Conservation (phyloP, 2,113 vertebrate genomes). For the Pelusios castaneus region DNA sequence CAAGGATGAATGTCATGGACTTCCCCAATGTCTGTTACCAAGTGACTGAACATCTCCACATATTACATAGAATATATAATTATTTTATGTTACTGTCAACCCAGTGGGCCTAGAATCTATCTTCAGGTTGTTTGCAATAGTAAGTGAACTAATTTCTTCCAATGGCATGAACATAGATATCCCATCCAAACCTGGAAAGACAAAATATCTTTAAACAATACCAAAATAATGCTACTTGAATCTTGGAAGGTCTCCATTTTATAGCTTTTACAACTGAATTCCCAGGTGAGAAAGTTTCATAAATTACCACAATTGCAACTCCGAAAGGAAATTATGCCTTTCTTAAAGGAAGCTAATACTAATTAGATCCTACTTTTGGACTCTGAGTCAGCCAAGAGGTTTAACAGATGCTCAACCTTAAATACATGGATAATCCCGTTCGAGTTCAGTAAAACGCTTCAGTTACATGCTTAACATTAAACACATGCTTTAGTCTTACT, state of each 20-base stretch:
- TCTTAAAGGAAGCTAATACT: neutral
- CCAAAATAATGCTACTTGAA: conserved; percentile 20
- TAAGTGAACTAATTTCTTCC: neutral
- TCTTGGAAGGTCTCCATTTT: neutral
- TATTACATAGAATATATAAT: neutral
- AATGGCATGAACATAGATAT: conserved; percentile 18
- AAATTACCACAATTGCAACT: neutral
- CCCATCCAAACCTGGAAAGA: conserved; percentile 32
- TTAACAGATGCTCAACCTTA: neutral
- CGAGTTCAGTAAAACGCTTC: neutral
- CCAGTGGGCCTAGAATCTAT: neutral
- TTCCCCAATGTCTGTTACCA: neutral
- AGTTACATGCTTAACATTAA: neutral
- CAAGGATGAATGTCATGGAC: neutral
- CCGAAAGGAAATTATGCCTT: neutral
- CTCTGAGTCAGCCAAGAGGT: neutral
- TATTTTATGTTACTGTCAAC: neutral
- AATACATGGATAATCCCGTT: neutral
- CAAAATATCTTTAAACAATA: conserved; percentile 45
- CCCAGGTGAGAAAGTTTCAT: neutral
- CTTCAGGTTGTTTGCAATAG: neutral
- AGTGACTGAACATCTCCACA: neutral
- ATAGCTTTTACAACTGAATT: neutral
- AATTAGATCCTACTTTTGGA: neutral
- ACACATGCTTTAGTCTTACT: neutral